Percentiles rank a stretch among this genome's conserved stretches.
Conservation (phyloP, 30 jellyfish, hydroid and myxozoan genomes). For the Hydra vulgaris region DNA sequence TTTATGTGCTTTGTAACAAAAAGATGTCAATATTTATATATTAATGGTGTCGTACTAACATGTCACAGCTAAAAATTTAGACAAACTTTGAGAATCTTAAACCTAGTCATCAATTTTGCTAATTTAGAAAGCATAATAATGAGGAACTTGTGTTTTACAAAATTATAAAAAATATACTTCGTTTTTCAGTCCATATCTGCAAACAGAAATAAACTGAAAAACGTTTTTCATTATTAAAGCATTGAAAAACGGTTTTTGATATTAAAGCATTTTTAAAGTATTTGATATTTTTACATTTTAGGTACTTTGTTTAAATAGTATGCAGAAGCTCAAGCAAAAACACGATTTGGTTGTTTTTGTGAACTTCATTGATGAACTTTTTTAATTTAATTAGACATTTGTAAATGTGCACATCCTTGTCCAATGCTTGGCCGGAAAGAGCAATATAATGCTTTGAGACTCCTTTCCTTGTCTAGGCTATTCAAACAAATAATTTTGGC, state of each 20-base stretch:
- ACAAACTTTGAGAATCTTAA: background rate
- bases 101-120: background rate
- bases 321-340: background rate
- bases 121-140: background rate
- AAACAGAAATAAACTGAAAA: background rate
- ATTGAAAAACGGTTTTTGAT: too few relatives aligned
- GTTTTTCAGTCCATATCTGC: background rate
- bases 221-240: too few relatives aligned
- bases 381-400: background rate
- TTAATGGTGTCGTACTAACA: too few relatives aligned
- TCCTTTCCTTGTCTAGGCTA: background rate
- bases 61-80: background rate
- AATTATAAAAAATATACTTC: too few relatives aligned
- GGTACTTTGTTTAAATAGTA: background rate
- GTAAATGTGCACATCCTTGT: background rate
- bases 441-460: background rate
- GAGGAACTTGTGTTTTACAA: background rate
- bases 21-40: too few relatives aligned
- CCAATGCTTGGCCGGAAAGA: background rate
- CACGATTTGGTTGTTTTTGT: background rate
- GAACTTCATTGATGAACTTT: background rate
- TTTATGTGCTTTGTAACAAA: too few relatives aligned
- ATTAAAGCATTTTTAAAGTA: background rate
- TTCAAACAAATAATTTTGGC: background rate
- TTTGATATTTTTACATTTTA: background rate